Evolutionary conservation across 2,888 invertebrate genomes (phyloP).

Genomic region (Caradrina kadenii): DNA sequence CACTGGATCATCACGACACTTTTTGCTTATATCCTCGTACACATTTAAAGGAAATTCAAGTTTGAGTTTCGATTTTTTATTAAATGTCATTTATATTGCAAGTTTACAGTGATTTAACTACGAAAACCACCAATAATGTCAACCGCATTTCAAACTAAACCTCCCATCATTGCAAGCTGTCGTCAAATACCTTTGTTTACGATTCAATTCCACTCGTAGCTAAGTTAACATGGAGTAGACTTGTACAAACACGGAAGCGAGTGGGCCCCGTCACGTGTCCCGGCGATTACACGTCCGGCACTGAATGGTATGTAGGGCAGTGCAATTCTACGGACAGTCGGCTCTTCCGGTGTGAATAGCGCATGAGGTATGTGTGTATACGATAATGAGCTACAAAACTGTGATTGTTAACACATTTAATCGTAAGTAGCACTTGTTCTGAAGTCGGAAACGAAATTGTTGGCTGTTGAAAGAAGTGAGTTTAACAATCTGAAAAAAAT

Average conservation of each 20-base stretch:
- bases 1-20: too few species aligned
- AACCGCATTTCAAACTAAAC: background rate
- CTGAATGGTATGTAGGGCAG: constrained; percentile 42
- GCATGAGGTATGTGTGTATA: constrained; percentile 4
- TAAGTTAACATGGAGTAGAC: constrained; percentile 30
- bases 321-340: constrained; percentile 24
- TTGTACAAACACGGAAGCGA: constrained; percentile 30
- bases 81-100: too few species aligned
- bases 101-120: background rate
- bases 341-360: constrained; percentile 3
- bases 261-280: constrained; percentile 14
- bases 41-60: too few species aligned
- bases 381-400: background rate
- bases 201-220: constrained; percentile 4
- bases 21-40: too few species aligned
- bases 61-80: too few species aligned
- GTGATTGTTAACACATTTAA: background rate
- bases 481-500: too few species aligned
- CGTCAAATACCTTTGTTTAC: constrained; percentile 2
- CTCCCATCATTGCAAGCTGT: background rate
- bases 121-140: background rate
- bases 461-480: background rate
- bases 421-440: too few species aligned
- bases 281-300: constrained; percentile 37
- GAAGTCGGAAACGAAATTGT: background rate